Base-by-base conservation (phyloP, 1,140 invertebrate genomes). In the Anastatus disparis region DNA sequence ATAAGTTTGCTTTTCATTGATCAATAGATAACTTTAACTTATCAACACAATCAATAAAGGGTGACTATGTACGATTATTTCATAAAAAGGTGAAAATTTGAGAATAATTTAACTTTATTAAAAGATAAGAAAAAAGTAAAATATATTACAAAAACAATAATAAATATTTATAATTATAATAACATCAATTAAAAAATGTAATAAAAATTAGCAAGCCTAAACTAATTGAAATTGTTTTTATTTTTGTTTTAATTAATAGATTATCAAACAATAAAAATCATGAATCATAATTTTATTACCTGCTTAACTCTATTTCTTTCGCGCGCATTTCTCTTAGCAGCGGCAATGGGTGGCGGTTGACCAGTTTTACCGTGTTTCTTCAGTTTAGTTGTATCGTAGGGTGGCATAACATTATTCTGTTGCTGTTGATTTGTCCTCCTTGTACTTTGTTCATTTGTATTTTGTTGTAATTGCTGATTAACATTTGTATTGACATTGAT, bases 241-340 rank as follows among this genome's bases (percentile, higher is more conserved):
- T n/a, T n/a, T n/a, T n/a, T n/a, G n/a, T n/a, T n/a, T n/a, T n/a
- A n/a, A n/a, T n/a, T n/a, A n/a, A n/a, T n/a, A n/a, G n/a, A n/a
- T n/a, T n/a, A n/a, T n/a, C n/a, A n/a, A n/a, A n/a, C n/a, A n/a
- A n/a, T n/a, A n/a, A n/a, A n/a, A n/a, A n/a, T n/a, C n/a, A 35
- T 4, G 35, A 56, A n/a, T n/a, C n/a, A n/a, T n/a, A n/a, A n/a
- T n/a, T n/a, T n/a, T n/a, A n/a, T 70, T 17, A 71, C 70, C 87
- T 96, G 94, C 77, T 96, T 95, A 1, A 98, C 96, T 59, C 96
- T 89, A 84, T 98, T 98, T 17, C 96, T 86, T 88, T 98, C 96
- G 3, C 96, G 87, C 52, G 96, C 96, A 86, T 98, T 98, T 75
- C 96, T 87, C 48, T 95, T 87, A 0, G 95, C 94, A 7, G 97